Percentiles rank a stretch among this genome's conserved stretches.
These are phyloP conservation scores for Merops nubicus DNA, from an alignment of 2,113 vertebrate genomes.

Conservation along the genomic window DNA sequence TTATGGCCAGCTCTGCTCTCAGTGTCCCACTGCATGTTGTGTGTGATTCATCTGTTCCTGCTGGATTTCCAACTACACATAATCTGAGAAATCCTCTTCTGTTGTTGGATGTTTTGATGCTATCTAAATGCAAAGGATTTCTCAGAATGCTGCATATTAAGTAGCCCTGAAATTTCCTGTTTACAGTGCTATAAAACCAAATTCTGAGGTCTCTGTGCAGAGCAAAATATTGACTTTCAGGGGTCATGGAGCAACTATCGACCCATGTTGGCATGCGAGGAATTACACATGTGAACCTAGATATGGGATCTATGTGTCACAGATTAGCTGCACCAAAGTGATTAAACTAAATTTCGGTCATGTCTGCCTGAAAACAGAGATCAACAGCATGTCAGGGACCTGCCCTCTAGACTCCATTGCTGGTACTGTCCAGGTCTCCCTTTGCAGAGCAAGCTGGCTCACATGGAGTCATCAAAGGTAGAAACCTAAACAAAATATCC, in stretches of 20 bases:
- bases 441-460: neutral
- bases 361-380: neutral
- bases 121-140: neutral
- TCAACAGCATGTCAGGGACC: neutral
- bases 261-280: constrained; percentile 1
- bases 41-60: neutral
- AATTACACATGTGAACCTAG: constrained; percentile 10
- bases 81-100: neutral
- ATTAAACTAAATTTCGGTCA: neutral
- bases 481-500: neutral
- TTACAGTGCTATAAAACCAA: neutral
- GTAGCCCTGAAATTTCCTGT: constrained; percentile 12
- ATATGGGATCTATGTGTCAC: neutral
- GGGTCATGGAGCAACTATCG: constrained; percentile 16
- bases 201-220: neutral
- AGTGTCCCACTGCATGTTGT: accelerated
- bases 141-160: neutral
- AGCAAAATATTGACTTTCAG: constrained; percentile 40
- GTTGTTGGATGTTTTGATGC: neutral
- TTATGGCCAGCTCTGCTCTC: neutral
- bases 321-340: neutral
- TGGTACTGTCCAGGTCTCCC: neutral
- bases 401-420: neutral
- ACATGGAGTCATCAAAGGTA: neutral
- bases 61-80: neutral